These are phyloP conservation scores for Ranitomeya variabilis DNA, from an alignment of 2,113 vertebrate genomes.

Conservation along the genomic window DNA sequence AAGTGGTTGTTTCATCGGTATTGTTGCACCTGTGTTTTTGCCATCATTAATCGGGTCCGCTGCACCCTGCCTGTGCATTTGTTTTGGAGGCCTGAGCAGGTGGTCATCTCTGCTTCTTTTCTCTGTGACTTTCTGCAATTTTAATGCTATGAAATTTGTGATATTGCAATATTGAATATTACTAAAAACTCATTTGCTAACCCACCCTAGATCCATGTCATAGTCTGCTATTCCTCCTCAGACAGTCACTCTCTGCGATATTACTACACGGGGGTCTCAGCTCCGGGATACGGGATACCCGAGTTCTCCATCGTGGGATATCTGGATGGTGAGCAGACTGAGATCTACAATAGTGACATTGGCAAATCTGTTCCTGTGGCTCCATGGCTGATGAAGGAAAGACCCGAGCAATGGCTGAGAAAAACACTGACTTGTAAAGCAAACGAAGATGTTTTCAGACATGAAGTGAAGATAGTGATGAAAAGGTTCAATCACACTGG, in stretches of 20 bases:
- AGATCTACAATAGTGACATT: too few relatives aligned
- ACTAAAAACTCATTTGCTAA: too few relatives aligned
- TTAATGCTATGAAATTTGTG: too few relatives aligned
- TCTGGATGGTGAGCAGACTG: background rate
- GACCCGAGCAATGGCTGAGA: background rate
- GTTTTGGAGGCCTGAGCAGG: too few relatives aligned
- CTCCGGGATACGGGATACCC: background rate
- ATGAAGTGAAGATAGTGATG: background rate
- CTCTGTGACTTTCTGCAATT: too few relatives aligned
- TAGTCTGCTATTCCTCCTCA: background rate
- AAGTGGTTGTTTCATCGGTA: too few relatives aligned
- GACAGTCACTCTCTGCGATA: constrained; percentile 7
- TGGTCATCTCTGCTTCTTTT: too few relatives aligned
- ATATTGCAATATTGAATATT: too few relatives aligned
- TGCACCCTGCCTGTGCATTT: too few relatives aligned
- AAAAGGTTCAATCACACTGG: constrained; percentile 17
- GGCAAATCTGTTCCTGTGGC: too few relatives aligned
- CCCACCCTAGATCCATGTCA: background rate
- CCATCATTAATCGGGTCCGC: too few relatives aligned
- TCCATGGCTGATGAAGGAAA: background rate
- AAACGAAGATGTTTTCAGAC: background rate
- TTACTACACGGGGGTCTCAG: background rate
- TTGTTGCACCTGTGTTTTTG: too few relatives aligned
- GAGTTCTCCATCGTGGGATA: background rate
- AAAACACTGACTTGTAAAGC: background rate